Evolutionary conservation across 2,888 invertebrate genomes (phyloP), one percentile per base, ranked within the genome.

Genomic region (Drosophila gaucha): DNA sequence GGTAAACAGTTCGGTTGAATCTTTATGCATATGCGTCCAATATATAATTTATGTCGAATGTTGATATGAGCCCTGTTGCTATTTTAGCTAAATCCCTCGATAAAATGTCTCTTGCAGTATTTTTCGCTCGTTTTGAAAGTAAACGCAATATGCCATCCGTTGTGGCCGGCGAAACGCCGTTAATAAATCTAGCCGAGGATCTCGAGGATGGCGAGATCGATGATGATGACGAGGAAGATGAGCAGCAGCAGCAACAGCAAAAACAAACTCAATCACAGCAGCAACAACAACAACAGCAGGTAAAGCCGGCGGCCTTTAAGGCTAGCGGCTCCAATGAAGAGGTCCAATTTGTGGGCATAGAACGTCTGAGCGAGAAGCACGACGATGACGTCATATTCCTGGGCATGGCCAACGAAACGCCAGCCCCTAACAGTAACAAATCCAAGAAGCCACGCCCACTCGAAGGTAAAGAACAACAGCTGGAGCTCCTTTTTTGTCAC

Each of bases 151-250:
- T 87, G 80, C 67, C 78, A 4, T 65, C 68, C 9, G 14, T 28
- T 18, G 31, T 55, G 51, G 50, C 65, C 12, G 46, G 54, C 35
- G 71, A 70, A 30, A 6, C 60, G 46, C 47, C 73, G 6, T 30
- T 78, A 5, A 71, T 80, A 57, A 60, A 82, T 52, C 47, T 85
- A 55, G 92, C 92, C 41, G 94, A 95, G 88, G 96, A 97, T 90
- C 93, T 97, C 74, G 97, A 97, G 92, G 97, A 97, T 90, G 97
- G 97, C 46, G 97, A 97, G 92, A 96, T 97, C 78, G 96, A 96
- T 79, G 93, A 94, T 63, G 94, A 94, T 71, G 93, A 93, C 30
- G 93, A 93, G 31, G 85, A 93, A 80, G 88, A 89, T 33, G 67
- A 89, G 78, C 14, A 47, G 16, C 41, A 54, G 9, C 41, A 56